Percentiles rank a stretch among this genome's conserved stretches.
These are phyloP conservation scores for Picathartes gymnocephalus DNA, from an alignment of 2,113 vertebrate species.

Conservation along the genomic window DNA sequence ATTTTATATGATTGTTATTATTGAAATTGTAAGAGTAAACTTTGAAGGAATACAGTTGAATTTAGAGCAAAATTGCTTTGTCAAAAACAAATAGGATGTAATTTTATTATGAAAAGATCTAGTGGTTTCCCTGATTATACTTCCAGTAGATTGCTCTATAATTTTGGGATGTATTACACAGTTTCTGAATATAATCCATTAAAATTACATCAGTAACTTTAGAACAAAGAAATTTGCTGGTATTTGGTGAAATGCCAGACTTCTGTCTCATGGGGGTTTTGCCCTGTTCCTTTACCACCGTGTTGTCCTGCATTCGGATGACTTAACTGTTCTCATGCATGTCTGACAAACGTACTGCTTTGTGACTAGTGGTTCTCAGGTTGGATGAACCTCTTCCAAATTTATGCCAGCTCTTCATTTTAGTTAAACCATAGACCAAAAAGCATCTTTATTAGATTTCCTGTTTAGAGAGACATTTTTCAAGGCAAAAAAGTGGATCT, in stretches of 20 bases:
- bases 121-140: slow-evolving; percentile 7
- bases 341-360: background rate
- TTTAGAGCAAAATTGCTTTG: background rate
- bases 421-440: background rate
- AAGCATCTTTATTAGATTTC: background rate
- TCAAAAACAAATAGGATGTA: slow-evolving; percentile 9
- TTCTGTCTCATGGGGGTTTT: background rate
- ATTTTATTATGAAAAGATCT: slow-evolving; percentile 32
- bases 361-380: background rate
- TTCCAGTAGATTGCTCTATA: background rate
- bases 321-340: background rate
- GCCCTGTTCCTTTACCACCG: background rate
- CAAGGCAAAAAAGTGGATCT: background rate
- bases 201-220: background rate
- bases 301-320: background rate
- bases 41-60: slow-evolving; percentile 9
- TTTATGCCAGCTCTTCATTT: background rate
- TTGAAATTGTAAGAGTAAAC: slow-evolving; percentile 27
- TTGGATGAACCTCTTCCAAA: background rate
- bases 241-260: background rate
- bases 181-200: background rate
- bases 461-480: background rate
- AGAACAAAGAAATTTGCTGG: background rate
- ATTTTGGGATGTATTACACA: background rate
- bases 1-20: slow-evolving; percentile 47